phyloP scores from a whole-genome alignment of 2,113 vertebrate genomes.

The Orthonyx spaldingii region DNA sequence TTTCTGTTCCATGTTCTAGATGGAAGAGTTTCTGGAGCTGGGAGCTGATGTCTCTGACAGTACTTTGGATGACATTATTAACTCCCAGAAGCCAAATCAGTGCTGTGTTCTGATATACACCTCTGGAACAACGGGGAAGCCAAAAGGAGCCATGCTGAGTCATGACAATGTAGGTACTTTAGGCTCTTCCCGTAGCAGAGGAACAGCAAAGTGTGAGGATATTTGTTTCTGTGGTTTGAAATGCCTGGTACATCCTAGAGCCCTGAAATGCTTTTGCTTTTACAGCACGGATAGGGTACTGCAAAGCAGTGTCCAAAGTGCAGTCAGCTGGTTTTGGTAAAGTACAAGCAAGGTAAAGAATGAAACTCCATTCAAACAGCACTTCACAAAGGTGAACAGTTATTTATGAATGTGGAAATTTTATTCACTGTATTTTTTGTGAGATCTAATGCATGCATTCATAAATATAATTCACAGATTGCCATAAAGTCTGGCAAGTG shows the following conservation, averaged over 20 bases:
- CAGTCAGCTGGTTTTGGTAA: not conserved
- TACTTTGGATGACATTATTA: slow-evolving; percentile 74
- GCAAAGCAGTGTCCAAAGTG: not conserved
- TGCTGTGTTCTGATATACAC: slow-evolving; percentile 87
- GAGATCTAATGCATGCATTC: not conserved
- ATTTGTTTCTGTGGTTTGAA: not conserved
- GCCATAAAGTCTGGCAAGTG: not conserved
- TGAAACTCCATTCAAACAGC: not conserved
- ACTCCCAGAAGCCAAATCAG: slow-evolving; percentile 78
- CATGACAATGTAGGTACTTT: slow-evolving; percentile 83
- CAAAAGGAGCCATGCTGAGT: slow-evolving; percentile 91
- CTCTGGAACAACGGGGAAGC: slow-evolving; percentile 83
- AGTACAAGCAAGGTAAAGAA: not conserved
- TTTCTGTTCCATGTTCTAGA: slow-evolving; percentile 61
- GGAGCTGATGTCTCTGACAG: slow-evolving; percentile 73
- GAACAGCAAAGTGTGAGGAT: not conserved
- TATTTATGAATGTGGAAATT: not conserved
- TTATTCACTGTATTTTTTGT: not conserved
- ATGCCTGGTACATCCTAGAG: not conserved
- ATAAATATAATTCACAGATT: not conserved
- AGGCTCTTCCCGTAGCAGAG: not conserved
- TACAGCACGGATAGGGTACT: not conserved
- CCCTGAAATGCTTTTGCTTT: not conserved
- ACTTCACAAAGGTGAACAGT: not conserved
- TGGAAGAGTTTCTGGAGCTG: slow-evolving; percentile 83